Base-by-base conservation (phyloP, 2,888 invertebrate genomes). In the Acanthopleura granulata region DNA sequence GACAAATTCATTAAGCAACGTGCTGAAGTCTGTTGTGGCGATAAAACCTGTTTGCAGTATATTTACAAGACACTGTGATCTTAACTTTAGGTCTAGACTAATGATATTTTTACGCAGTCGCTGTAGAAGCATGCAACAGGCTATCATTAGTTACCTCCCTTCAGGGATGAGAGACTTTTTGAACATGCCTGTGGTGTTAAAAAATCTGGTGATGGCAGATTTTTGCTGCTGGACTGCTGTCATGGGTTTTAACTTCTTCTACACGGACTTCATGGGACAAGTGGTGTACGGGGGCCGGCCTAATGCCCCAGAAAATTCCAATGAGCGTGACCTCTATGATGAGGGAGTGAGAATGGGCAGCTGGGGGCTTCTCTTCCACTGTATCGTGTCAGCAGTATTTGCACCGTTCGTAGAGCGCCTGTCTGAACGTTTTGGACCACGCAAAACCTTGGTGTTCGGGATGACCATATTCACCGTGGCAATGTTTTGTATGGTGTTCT, bases 151-250 rank as follows among this genome's bases (percentile, higher is more conserved):
- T 11, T 49, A 49, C 14, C 25, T 71, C 15, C 88, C 88, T 1
- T 80, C 80, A 62, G 78, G 83, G 11, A 30, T 89, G 25, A 79
- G 84, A 40, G 76, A 83, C 49, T 75, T 89, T 57, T 80, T 87
- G 51, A 79, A 94, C 89, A 96, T 98, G 95, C 98, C 98, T 0
- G 92, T 83, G 66, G 97, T 97, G 0, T 92, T 98, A 78, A 93
- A 95, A 50, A 94, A 96, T 88, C 93, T 98, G 16, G 97, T 97
- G 84, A 89, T 97, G 76, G 98, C 98, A 30, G 97, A 98, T 91
- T 93, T 98, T 73, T 98, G 97, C 91, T 97, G 97, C 89, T 98
- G 98, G 98, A 97, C 97, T 95, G 96, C 97, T 0, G 95, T 98
- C 84, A 97, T 98, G 81, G 97, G 97, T 89, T 98, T 98, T 89